These are phyloP conservation scores for Semaprochilodus insignis DNA, from an alignment of 2,797 vertebrate species.

Conservation along the genomic window DNA sequence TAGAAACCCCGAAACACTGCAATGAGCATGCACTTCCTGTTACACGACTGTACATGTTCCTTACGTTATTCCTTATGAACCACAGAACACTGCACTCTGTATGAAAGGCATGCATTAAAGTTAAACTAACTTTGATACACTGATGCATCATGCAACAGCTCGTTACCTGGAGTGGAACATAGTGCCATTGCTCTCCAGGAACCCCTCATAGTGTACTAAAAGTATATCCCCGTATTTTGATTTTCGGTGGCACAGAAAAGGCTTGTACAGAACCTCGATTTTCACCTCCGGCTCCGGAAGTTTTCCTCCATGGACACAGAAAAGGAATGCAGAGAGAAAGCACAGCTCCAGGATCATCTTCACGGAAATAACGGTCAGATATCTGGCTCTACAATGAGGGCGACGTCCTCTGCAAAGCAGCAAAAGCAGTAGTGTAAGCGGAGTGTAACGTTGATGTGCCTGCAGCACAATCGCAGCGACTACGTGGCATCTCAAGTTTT, in stretches of 20 bases:
- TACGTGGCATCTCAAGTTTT: slow-evolving; percentile 79
- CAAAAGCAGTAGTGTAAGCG: background rate
- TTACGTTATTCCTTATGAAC: background rate
- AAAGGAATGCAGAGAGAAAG: slow-evolving; percentile 70
- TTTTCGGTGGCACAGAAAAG: slow-evolving; percentile 88
- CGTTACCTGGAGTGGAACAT: slow-evolving; percentile 93
- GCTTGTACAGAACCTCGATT: slow-evolving; percentile 89
- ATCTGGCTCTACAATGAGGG: background rate
- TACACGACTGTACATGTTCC: background rate
- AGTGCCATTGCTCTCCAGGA: slow-evolving; percentile 89
- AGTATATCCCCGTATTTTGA: slow-evolving; percentile 92
- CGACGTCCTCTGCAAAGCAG: background rate
- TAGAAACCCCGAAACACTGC: background rate
- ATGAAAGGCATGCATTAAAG: slow-evolving; percentile 20
- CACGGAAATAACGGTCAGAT: background rate
- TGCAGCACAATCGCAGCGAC: slow-evolving; percentile 51
- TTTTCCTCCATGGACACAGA: slow-evolving; percentile 78
- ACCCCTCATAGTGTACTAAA: slow-evolving; percentile 92
- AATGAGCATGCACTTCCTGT: background rate
- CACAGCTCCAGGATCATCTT: slow-evolving; percentile 74
- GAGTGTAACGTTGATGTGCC: slow-evolving; percentile 22
- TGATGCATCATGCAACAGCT: slow-evolving; percentile 7
- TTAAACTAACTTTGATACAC: background rate
- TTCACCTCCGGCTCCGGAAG: slow-evolving; percentile 93
- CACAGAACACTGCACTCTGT: background rate